These are phyloP conservation scores for Agapostemon virescens DNA, from an alignment of 2,888 invertebrate species.

Conservation along the genomic window DNA sequence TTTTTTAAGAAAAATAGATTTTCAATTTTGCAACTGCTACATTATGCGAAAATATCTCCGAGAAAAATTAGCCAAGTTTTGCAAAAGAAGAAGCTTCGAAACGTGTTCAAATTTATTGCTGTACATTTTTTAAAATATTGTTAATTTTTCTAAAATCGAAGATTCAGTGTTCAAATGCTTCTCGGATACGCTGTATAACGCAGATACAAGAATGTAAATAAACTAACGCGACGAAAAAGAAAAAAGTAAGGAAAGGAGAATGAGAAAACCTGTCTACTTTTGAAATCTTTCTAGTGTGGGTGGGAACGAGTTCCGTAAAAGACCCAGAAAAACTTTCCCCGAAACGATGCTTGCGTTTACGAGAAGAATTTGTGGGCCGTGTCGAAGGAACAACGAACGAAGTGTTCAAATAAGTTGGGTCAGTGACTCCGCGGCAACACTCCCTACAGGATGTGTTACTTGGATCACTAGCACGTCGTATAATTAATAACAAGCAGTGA, in stretches of 20 bases:
- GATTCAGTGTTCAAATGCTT: background rate
- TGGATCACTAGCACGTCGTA: conserved; percentile 68
- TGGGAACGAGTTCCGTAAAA: background rate
- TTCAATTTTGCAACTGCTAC: too few species aligned
- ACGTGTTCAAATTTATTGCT: too few species aligned
- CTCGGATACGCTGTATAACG: background rate
- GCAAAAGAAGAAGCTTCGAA: too few species aligned
- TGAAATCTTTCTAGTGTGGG: conserved; percentile 8
- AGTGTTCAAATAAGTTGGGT: conserved; percentile 65
- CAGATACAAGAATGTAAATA: background rate
- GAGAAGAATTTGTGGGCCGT: conserved; percentile 28
- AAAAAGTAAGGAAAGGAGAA: background rate
- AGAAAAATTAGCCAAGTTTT: too few species aligned
- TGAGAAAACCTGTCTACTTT: background rate
- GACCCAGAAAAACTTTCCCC: conserved; percentile 27
- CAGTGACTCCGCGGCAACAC: conserved; percentile 68
- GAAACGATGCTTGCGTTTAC: conserved; percentile 24
- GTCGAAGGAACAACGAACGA: conserved; percentile 57
- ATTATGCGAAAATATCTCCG: too few species aligned
- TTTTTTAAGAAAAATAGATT: too few species aligned
- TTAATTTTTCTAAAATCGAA: background rate
- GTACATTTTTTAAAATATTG: background rate
- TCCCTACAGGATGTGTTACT: conserved; percentile 76
- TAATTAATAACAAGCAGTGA: conserved; percentile 68
- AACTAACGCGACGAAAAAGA: background rate